Evolutionary conservation across 2,888 invertebrate genomes (phyloP).

Genomic region (Drosophila ezoana): DNA sequence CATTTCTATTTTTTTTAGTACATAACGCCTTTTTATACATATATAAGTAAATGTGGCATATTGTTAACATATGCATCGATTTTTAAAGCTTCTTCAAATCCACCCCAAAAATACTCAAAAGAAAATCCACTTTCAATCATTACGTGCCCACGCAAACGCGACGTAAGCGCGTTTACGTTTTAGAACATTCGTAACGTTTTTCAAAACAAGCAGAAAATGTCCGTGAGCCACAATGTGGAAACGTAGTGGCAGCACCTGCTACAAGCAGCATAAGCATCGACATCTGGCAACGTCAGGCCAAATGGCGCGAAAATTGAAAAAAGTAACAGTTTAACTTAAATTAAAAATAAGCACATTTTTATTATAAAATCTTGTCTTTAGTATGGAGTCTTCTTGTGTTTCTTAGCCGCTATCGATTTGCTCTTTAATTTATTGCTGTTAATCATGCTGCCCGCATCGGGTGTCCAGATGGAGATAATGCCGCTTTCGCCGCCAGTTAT

Average conservation of each 20-base stretch:
- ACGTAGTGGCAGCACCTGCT: conserved; percentile 24
- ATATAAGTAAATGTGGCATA: too few species aligned
- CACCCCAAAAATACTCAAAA: conserved; percentile 24
- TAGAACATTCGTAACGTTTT: conserved; percentile 24
- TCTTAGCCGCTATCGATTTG: conserved; percentile 52
- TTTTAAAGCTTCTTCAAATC: conserved; percentile 25
- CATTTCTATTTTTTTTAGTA: too few species aligned
- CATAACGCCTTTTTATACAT: too few species aligned
- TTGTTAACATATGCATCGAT: conserved; percentile 23
- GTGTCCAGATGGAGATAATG: conserved; percentile 88
- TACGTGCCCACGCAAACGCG: conserved; percentile 3
- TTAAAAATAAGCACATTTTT: neutral
- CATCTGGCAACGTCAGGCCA: neutral
- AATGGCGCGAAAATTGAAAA: conserved; percentile 5
- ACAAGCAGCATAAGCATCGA: neutral
- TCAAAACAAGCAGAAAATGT: conserved; percentile 25
- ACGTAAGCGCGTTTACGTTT: conserved; percentile 30
- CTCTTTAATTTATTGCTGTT: conserved; percentile 50
- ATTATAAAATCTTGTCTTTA: conserved; percentile 28
- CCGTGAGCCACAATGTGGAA: neutral
- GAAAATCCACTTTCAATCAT: neutral
- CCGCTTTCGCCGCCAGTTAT: conserved; percentile 91
- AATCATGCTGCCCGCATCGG: conserved; percentile 24
- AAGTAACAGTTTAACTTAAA: neutral
- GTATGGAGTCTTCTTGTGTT: conserved; percentile 66